phyloP scores from a whole-genome alignment of 2,888 invertebrate genomes.

The Thyatira batis region DNA sequence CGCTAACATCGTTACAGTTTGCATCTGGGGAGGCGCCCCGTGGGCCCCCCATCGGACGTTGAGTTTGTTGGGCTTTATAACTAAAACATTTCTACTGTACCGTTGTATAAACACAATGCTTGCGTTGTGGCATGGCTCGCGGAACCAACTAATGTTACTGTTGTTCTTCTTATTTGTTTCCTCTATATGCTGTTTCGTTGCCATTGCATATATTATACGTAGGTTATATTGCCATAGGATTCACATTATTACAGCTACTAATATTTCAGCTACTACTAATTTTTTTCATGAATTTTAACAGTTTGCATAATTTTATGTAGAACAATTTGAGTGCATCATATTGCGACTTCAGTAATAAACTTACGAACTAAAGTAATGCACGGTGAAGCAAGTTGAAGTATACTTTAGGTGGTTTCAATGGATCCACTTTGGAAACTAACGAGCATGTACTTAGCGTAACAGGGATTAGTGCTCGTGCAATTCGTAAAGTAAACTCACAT shows the following conservation, averaged over 20 bases:
- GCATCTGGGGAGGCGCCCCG: conserved; percentile 9
- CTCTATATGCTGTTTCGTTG: no score
- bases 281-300: background rate
- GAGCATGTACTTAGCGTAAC: conserved; percentile 6
- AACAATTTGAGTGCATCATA: background rate
- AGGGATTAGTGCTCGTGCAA: background rate
- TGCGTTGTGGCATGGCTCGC: background rate
- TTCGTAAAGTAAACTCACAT: background rate
- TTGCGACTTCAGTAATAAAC: background rate
- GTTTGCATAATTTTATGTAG: background rate
- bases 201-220: no score
- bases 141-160: background rate
- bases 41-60: conserved; percentile 3
- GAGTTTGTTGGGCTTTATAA: conserved; percentile 13
- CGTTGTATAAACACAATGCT: background rate
- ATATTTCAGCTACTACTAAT: no score
- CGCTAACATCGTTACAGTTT: conserved; percentile 30
- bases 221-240: no score
- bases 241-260: no score
- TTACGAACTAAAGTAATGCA: background rate
- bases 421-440: conserved; percentile 9
- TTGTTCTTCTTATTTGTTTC: background rate
- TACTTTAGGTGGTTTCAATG: conserved; percentile 12
- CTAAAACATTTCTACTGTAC: background rate
- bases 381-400: conserved; percentile 9